Evolutionary conservation across 2,888 invertebrate genomes (phyloP).

Genomic region (Synanthedon andrenaeformis): DNA sequence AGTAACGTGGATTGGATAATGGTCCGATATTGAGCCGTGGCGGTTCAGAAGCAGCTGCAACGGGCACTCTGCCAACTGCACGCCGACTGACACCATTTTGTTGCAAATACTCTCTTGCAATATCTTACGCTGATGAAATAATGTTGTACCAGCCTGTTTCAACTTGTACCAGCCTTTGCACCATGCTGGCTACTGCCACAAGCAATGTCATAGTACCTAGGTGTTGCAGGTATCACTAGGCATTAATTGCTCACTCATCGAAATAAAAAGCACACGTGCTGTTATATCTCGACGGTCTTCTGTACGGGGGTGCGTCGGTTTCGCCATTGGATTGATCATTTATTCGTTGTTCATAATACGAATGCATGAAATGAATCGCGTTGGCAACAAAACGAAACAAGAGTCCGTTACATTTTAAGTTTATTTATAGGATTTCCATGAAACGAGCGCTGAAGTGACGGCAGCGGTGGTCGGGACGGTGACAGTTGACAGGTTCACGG

Average conservation of each 20-base stretch:
- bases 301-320: too few relatives aligned
- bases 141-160: too few relatives aligned
- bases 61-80: slow-evolving; percentile 5
- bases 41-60: neutral
- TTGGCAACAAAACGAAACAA: slow-evolving; percentile 4
- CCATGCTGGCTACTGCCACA: too few relatives aligned
- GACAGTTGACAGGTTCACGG: slow-evolving; percentile 8
- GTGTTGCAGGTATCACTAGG: too few relatives aligned
- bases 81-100: slow-evolving; percentile 4
- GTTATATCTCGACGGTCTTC: too few relatives aligned
- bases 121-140: too few relatives aligned
- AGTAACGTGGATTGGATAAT: neutral
- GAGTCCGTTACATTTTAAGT: neutral
- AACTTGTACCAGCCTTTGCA: too few relatives aligned
- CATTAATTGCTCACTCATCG: too few relatives aligned
- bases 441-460: slow-evolving; percentile 2
- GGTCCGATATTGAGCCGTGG: neutral
- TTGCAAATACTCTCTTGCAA: slow-evolving; percentile 1
- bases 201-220: too few relatives aligned
- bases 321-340: too few relatives aligned
- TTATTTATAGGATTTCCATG: slow-evolving; percentile 1
- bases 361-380: neutral
- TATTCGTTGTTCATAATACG: too few relatives aligned
- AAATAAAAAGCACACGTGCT: too few relatives aligned
- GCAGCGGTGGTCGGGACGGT: neutral